These are phyloP conservation scores for Amiota communis DNA, from an alignment of 2,888 invertebrate genomes.

Conservation along the genomic window DNA sequence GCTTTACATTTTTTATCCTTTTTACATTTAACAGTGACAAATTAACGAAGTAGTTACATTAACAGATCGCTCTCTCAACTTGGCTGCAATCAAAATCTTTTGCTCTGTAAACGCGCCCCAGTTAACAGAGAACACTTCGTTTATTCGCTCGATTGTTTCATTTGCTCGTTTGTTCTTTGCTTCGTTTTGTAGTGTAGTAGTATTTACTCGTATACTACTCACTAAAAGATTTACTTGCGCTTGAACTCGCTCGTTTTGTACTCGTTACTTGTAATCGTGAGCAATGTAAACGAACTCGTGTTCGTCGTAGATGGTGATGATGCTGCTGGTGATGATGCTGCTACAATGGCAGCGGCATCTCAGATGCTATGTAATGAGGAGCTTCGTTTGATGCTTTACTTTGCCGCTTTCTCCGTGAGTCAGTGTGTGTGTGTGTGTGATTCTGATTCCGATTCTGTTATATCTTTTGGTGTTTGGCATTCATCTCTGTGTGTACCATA, in stretches of 20 bases:
- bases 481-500: conserved; percentile 69
- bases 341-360: conserved; percentile 23
- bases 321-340: neutral
- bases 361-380: conserved; percentile 53
- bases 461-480: conserved; percentile 33
- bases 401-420: neutral
- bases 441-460: conserved; percentile 2
- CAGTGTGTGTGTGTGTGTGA: neutral
- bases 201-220: too few relatives aligned
- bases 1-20: too few relatives aligned
- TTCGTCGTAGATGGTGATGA: neutral
- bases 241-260: neutral
- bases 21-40: too few relatives aligned
- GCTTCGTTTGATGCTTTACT: neutral
- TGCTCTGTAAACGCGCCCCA: too few relatives aligned
- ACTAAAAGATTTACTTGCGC: neutral
- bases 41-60: too few relatives aligned
- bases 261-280: conserved; percentile 12
- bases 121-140: too few relatives aligned
- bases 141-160: too few relatives aligned
- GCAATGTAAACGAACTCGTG: neutral
- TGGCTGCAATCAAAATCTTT: too few relatives aligned
- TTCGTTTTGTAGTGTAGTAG: too few relatives aligned
- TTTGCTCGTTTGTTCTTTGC: too few relatives aligned
- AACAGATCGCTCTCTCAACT: too few relatives aligned